Conservation (phyloP, 2,113 vertebrate genomes). For the Gyps fulvus region DNA sequence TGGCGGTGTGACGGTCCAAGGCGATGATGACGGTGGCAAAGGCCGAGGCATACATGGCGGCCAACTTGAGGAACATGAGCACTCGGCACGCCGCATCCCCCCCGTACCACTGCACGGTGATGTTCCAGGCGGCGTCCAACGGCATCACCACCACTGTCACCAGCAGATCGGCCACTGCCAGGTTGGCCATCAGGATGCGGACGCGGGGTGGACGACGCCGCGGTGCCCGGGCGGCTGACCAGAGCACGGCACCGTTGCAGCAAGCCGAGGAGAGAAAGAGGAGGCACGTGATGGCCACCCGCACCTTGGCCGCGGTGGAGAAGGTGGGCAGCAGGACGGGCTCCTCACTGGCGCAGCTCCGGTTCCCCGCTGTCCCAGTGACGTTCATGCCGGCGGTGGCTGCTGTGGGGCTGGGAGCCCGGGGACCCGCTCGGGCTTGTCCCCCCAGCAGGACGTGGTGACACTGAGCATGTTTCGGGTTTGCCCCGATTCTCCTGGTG, state of each 20-base stretch:
- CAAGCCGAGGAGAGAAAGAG: slow-evolving; percentile 50
- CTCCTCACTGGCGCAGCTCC: not conserved
- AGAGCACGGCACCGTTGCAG: slow-evolving; percentile 32
- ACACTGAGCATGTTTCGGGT: not conserved
- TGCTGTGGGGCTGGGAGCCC: not conserved
- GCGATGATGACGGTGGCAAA: slow-evolving; percentile 65
- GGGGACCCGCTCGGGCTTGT: not conserved
- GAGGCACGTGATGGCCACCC: slow-evolving; percentile 37
- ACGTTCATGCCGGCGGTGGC: not conserved
- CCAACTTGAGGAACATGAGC: slow-evolving; percentile 66
- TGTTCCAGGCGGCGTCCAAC: slow-evolving; percentile 48
- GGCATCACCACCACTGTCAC: slow-evolving; percentile 62
- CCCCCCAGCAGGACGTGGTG: not conserved
- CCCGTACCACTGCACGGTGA: slow-evolving; percentile 56
- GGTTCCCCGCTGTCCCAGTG: not conserved
- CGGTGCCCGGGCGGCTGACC: not conserved
- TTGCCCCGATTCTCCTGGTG: not conserved
- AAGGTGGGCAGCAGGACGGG: slow-evolving; percentile 40
- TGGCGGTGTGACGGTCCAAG: slow-evolving; percentile 49
- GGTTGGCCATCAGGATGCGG: slow-evolving; percentile 35
- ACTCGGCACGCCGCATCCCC: slow-evolving; percentile 17
- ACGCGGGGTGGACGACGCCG: not conserved
- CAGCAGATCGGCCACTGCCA: slow-evolving; percentile 41
- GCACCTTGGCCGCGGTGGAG: slow-evolving; percentile 49
- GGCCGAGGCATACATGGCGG: slow-evolving; percentile 60